These are phyloP conservation scores for Ictalurus furcatus DNA, from an alignment of 2,113 vertebrate species.

Conservation along the genomic window DNA sequence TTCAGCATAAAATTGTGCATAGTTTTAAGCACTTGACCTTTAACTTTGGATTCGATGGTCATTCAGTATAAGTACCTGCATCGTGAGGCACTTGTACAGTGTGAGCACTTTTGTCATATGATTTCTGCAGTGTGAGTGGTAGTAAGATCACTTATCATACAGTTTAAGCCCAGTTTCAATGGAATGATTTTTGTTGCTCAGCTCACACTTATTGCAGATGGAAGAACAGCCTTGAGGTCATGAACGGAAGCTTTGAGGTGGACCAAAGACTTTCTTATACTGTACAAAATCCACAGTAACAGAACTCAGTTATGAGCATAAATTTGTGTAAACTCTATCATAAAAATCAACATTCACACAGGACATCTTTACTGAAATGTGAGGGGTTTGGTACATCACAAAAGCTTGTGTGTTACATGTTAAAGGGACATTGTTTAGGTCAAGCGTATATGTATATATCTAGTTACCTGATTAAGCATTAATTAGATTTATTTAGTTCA, in stretches of 20 bases:
- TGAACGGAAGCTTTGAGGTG: constrained; percentile 26
- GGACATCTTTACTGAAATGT: constrained; percentile 27
- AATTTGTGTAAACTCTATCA: neutral
- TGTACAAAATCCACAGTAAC: neutral
- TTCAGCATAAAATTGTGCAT: neutral
- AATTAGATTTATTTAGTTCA: constrained; percentile 24
- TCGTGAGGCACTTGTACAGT: neutral
- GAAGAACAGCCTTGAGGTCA: constrained; percentile 9
- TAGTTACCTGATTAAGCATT: constrained; percentile 32
- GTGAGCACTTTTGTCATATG: neutral
- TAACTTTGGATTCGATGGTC: neutral
- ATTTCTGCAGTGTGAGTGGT: neutral
- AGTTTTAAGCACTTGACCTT: neutral
- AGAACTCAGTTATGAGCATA: neutral
- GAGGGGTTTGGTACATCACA: constrained; percentile 13
- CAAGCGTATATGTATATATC: constrained; percentile 18
- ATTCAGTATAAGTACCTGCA: neutral
- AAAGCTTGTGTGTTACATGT: constrained; percentile 43
- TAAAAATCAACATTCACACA: constrained; percentile 35
- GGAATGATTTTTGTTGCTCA: constrained; percentile 28
- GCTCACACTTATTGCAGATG: neutral
- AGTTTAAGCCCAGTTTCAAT: neutral
- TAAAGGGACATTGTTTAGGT: constrained; percentile 59
- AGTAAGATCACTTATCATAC: neutral
- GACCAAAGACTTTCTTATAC: constrained; percentile 35